Percentiles rank a stretch among this genome's conserved stretches.
Evolutionary conservation across 2,113 vertebrate species (phyloP).

Genomic region (Cettia cetti): DNA sequence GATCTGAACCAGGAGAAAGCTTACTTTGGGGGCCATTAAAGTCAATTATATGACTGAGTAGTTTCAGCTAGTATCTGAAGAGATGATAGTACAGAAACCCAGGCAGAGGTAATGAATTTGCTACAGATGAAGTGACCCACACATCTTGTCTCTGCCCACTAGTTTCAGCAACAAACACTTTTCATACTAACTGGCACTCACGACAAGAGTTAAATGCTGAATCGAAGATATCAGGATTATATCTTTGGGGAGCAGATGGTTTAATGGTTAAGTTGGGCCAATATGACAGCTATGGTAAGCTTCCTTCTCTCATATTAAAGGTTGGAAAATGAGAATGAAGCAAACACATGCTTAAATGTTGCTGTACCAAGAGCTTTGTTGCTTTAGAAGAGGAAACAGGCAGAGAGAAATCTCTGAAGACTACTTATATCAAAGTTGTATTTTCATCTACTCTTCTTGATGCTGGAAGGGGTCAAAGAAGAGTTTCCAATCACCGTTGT

Average conservation of each 20-base stretch:
- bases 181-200: neutral
- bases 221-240: neutral
- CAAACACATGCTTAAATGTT: neutral
- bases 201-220: neutral
- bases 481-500: neutral
- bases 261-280: neutral
- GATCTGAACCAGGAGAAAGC: neutral
- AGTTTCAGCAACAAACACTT: neutral
- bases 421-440: neutral
- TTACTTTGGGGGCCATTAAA: constrained; percentile 2
- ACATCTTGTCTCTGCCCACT: neutral
- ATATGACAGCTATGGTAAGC: neutral
- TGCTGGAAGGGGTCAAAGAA: neutral
- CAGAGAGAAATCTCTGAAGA: neutral
- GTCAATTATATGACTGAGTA: constrained; percentile 7
- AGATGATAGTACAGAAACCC: neutral
- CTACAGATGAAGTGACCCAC: neutral
- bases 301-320: neutral
- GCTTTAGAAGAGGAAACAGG: neutral
- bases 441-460: neutral
- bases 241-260: neutral
- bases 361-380: neutral
- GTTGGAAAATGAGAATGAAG: neutral
- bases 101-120: neutral
- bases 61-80: neutral